Evolutionary conservation across 2,888 invertebrate genomes (phyloP).

Genomic region (Drosophila putrida): DNA sequence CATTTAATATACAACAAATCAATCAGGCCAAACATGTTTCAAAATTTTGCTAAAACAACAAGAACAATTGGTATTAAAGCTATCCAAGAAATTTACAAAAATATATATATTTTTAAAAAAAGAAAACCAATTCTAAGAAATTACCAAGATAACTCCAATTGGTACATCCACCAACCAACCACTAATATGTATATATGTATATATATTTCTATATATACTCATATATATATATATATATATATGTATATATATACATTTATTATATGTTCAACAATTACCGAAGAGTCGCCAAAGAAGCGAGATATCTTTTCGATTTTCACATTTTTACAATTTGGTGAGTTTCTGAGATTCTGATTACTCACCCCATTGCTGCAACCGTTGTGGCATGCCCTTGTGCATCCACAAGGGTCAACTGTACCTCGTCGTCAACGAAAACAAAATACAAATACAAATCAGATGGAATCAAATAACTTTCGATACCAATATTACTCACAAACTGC

Average conservation of each 20-base stretch:
- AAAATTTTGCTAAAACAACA: conserved; percentile 80
- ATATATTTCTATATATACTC: conserved; percentile 7
- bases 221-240: not conserved
- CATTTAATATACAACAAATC: conserved; percentile 83
- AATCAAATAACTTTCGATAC: conserved; percentile 6
- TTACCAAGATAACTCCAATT: conserved; percentile 19
- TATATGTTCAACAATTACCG: conserved; percentile 8
- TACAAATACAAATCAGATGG: conserved; percentile 3
- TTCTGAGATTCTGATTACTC: conserved; percentile 20
- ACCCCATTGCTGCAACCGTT: conserved; percentile 32
- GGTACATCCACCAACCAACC: conserved; percentile 16
- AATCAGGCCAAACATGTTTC: conserved; percentile 86
- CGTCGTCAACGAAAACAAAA: conserved; percentile 10
- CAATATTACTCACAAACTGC: conserved; percentile 27
- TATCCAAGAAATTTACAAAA: conserved; percentile 40
- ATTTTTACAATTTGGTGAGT: conserved; percentile 27
- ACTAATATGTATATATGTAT: conserved; percentile 1
- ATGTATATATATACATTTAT: conserved; percentile 6
- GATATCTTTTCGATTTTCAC: conserved; percentile 15
- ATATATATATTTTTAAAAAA: conserved; percentile 5
- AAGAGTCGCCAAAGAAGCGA: conserved; percentile 8
- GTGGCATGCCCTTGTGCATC: conserved; percentile 26
- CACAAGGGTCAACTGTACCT: conserved; percentile 13
- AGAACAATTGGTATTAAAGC: conserved; percentile 68
- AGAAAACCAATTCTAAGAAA: conserved; percentile 17